These are phyloP conservation scores for Andricus grossulariae DNA, from an alignment of 1,140 invertebrate genomes.

Conservation along the genomic window DNA sequence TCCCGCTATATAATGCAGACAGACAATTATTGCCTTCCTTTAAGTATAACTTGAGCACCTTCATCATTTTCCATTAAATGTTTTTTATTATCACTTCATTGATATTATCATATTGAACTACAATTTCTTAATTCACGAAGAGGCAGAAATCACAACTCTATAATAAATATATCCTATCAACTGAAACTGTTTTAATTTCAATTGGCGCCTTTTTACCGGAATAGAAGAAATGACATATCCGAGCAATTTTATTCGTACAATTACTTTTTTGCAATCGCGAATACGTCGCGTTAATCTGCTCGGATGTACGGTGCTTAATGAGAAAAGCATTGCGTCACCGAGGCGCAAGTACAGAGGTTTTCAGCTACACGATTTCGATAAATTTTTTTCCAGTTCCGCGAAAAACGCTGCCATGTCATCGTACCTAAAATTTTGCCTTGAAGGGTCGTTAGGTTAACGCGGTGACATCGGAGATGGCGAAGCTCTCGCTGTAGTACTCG, in stretches of 20 bases:
- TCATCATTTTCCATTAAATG: too few relatives aligned
- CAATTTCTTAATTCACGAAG: not conserved
- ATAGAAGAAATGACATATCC: conserved; percentile 1
- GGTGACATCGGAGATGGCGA: conserved; percentile 62
- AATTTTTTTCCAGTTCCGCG: conserved; percentile 37
- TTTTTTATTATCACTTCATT: too few relatives aligned
- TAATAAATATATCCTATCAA: not conserved
- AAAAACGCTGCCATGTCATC: conserved; percentile 30
- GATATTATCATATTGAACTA: too few relatives aligned
- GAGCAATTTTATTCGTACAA: conserved; percentile 7
- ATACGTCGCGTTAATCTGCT: conserved; percentile 15
- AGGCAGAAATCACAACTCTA: not conserved
- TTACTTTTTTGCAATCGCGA: conserved; percentile 4
- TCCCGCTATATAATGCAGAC: too few relatives aligned
- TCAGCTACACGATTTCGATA: conserved; percentile 36
- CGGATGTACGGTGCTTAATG: not conserved
- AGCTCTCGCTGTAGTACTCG: conserved; percentile 46
- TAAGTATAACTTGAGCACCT: too few relatives aligned
- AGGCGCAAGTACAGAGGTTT: not conserved
- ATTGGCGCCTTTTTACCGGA: not conserved
- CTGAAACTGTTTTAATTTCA: not conserved
- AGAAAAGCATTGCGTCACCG: conserved; percentile 12
- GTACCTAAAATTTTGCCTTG: conserved; percentile 60
- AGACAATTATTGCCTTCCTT: too few relatives aligned
- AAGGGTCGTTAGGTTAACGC: conserved; percentile 66